Evolutionary conservation across 2,113 vertebrate genomes (phyloP), one percentile per base, ranked within the genome.

Genomic region (Myiagra hebetior): DNA sequence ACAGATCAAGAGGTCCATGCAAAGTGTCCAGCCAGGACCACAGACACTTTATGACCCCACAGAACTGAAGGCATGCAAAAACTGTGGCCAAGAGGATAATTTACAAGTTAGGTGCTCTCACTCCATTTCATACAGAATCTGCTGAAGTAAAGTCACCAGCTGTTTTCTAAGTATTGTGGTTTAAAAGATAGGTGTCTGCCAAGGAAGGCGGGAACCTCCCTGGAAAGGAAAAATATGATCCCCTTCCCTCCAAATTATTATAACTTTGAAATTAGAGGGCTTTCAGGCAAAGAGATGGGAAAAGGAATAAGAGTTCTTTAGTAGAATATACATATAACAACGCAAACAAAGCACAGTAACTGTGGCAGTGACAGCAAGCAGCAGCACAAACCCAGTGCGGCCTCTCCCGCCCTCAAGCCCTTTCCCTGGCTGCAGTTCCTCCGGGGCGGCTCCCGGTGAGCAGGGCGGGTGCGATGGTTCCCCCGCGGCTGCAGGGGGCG

Each of bases 201-300:
- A 62, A 13, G 17, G 59, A 28, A 28, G 59, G 59, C 4, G 2
- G 59, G 17, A 60, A 39, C 9, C 14, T 22, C 18, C 31, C 11
- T 9, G 39, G 22, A 37, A 63, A 17, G 21, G 16, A 63, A 44
- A 83, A 53, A 26, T 21, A 31, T 14, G 4, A 27, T 10, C 4
- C 4, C 1, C 6, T 31, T 31, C 17, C 10, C 10, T 44, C 13
- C 0, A 0, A 31, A 26, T 52, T 30, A 17, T 6, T 62, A 6
- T 7, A 35, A 37, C 28, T 56, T 21, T 56, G 16, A 21, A 30
- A 52, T 10, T 8, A 12, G 0, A 5, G 16, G 15, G 10, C 5
- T 44, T 83, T 62, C 16, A 31, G 21, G 8, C 20, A 20, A 16
- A 60, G 37, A 6, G 3, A 8, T 10, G 6, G 19, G 24, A 1